Evolutionary conservation across 2,888 invertebrate species (phyloP).

Genomic region (Hedychridium roseum): DNA sequence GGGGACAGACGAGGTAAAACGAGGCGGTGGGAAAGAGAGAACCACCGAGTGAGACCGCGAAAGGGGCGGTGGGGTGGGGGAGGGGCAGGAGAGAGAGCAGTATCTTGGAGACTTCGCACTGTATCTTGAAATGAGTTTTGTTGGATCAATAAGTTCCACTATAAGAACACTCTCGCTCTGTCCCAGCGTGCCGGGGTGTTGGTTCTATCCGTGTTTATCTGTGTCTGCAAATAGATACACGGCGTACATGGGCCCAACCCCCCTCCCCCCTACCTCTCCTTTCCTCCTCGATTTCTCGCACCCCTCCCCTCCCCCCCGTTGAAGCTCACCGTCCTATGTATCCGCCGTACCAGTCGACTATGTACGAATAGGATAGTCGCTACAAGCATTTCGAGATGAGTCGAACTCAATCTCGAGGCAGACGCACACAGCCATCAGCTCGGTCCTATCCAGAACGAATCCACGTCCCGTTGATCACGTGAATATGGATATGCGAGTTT

Average conservation of each 20-base stretch:
- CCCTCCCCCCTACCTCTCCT: conserved; percentile 1
- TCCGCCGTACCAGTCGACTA: conserved; percentile 40
- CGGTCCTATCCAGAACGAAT: conserved; percentile 37
- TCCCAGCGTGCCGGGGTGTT: conserved; percentile 55
- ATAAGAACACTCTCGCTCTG: conserved; percentile 63
- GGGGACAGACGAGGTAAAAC: conserved; percentile 19
- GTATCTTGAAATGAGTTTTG: conserved; percentile 66
- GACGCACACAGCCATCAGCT: conserved; percentile 24
- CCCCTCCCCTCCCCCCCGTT: conserved; percentile 25
- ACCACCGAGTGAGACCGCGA: conserved; percentile 26
- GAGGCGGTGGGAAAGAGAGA: conserved; percentile 12
- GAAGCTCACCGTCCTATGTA: conserved; percentile 22
- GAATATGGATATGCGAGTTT: conserved; percentile 40
- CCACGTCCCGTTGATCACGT: conserved; percentile 38
- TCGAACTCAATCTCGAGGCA: conserved; percentile 56
- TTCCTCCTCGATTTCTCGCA: conserved; percentile 27
- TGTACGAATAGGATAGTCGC: conserved; percentile 55
- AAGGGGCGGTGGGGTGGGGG: conserved; percentile 38
- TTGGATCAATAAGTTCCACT: conserved; percentile 65
- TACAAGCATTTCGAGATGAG: conserved; percentile 59
- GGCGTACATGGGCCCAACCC: conserved; percentile 51
- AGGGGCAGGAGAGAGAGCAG: conserved; percentile 53
- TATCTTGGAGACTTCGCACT: conserved; percentile 65
- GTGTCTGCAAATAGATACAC: conserved; percentile 63
- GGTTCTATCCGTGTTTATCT: conserved; percentile 61